phyloP scores from a whole-genome alignment of 2,797 vertebrate genomes.

The Poecilia velifera region DNA sequence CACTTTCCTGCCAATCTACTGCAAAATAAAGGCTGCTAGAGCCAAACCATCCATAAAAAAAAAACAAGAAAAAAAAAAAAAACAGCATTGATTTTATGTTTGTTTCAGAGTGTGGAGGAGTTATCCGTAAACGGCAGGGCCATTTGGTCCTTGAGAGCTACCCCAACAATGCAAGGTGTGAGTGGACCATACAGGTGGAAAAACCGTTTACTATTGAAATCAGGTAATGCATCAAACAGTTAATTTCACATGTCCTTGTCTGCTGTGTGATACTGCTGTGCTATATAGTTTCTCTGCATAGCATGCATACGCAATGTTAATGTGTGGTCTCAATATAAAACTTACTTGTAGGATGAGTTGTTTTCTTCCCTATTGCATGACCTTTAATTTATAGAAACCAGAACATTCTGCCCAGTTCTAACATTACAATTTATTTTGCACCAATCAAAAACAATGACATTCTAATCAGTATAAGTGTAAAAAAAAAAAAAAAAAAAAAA shows the following conservation, averaged over 20 bases:
- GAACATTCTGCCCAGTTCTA: background rate
- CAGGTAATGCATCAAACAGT: slow-evolving; percentile 77
- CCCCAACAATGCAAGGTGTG: slow-evolving; percentile 93
- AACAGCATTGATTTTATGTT: slow-evolving; percentile 8
- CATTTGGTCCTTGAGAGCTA: slow-evolving; percentile 96
- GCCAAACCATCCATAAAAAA: too few species aligned
- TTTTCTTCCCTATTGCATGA: background rate
- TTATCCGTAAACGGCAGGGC: slow-evolving; percentile 88
- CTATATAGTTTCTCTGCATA: background rate
- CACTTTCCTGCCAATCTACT: too few species aligned
- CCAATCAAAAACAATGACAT: background rate
- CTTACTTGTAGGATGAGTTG: background rate
- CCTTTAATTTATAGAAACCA: background rate
- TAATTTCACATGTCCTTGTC: background rate
- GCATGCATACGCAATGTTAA: background rate
- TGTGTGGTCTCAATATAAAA: too few species aligned
- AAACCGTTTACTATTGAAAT: slow-evolving; percentile 89
- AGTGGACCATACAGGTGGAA: slow-evolving; percentile 93
- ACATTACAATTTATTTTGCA: too few species aligned
- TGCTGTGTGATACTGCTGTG: background rate
- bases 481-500: too few species aligned
- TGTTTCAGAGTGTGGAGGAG: slow-evolving; percentile 89
- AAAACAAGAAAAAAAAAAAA: too few species aligned
- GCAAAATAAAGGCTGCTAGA: too few species aligned
- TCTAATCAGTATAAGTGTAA: background rate